Evolutionary conservation across 2,113 vertebrate genomes (phyloP).

Genomic region (Nothobranchius kuhntae): DNA sequence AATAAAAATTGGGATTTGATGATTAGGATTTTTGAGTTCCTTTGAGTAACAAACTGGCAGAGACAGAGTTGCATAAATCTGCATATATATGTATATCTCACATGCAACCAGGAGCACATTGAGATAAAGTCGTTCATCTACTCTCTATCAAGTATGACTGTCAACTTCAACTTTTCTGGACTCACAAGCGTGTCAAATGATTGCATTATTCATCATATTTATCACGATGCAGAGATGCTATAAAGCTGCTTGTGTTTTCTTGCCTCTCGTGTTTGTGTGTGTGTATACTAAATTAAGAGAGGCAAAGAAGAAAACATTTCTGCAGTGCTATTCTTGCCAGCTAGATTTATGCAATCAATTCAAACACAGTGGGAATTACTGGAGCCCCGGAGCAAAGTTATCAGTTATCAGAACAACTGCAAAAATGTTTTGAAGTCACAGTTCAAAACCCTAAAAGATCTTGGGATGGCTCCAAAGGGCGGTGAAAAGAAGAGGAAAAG

Average conservation of each 20-base stretch:
- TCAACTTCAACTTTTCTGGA: slow-evolving; percentile 23
- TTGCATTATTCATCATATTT: slow-evolving; percentile 64
- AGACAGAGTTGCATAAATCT: background rate
- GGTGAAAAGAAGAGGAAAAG: background rate
- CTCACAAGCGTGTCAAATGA: slow-evolving; percentile 35
- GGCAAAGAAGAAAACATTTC: slow-evolving; percentile 24
- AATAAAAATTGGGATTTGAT: slow-evolving; percentile 25
- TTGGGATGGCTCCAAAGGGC: background rate
- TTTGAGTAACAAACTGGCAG: too few species aligned
- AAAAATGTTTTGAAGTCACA: slow-evolving; percentile 34
- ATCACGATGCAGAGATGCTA: slow-evolving; percentile 20
- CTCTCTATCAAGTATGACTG: slow-evolving; percentile 43
- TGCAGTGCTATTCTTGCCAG: slow-evolving; percentile 16
- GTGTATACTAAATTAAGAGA: slow-evolving; percentile 29
- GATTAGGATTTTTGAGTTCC: too few species aligned
- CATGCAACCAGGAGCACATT: slow-evolving; percentile 42
- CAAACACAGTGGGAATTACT: slow-evolving; percentile 46
- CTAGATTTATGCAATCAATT: slow-evolving; percentile 56
- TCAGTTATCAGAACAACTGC: slow-evolving; percentile 47
- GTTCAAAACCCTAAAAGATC: slow-evolving; percentile 8
- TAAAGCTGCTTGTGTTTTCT: slow-evolving; percentile 23
- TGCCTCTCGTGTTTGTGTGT: slow-evolving; percentile 5
- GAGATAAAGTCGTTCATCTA: slow-evolving; percentile 48
- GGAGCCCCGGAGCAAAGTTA: slow-evolving; percentile 34
- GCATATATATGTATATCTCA: slow-evolving; percentile 18